Conservation (phyloP, 2,113 vertebrate species). For the Paracanthobrama guichenoti region DNA sequence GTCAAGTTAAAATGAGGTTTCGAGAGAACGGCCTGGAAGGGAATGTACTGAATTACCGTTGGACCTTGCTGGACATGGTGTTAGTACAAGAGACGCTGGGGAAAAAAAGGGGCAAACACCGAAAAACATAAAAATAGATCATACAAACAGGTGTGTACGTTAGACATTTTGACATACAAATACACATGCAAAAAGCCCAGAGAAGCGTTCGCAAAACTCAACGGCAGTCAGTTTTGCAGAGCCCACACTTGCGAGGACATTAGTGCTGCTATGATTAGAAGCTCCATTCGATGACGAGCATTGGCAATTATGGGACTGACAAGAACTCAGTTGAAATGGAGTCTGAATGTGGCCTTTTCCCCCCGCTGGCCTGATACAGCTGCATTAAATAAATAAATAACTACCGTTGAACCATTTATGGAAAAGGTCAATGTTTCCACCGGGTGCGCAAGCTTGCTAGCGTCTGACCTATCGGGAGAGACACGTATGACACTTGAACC, state of each 20-base stretch:
- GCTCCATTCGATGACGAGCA: slow-evolving; percentile 27
- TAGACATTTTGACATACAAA: not conserved
- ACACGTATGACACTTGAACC: slow-evolving; percentile 16
- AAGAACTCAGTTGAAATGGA: slow-evolving; percentile 47
- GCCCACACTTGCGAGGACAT: not conserved
- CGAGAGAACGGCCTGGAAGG: not conserved
- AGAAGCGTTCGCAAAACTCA: not conserved
- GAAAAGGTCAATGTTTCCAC: slow-evolving; percentile 54
- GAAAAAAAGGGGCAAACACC: not conserved
- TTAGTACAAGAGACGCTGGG: not conserved
- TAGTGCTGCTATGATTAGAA: slow-evolving; percentile 10
- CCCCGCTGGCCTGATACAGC: slow-evolving; percentile 28
- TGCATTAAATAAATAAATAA: slow-evolving; percentile 44
- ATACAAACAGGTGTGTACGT: not conserved
- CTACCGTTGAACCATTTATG: slow-evolving; percentile 34
- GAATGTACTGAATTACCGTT: slow-evolving; percentile 19
- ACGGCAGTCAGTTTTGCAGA: not conserved
- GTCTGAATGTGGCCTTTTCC: slow-evolving; percentile 38
- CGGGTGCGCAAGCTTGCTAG: slow-evolving; percentile 20
- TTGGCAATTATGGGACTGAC: slow-evolving; percentile 32
- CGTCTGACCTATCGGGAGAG: slow-evolving; percentile 49
- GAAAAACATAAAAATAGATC: not conserved
- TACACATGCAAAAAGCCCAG: not conserved
- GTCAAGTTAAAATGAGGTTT: slow-evolving; percentile 50
- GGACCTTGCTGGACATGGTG: slow-evolving; percentile 29